These are phyloP conservation scores for Pemphredon lugubris DNA, from an alignment of 2,888 invertebrate species.

Conservation along the genomic window DNA sequence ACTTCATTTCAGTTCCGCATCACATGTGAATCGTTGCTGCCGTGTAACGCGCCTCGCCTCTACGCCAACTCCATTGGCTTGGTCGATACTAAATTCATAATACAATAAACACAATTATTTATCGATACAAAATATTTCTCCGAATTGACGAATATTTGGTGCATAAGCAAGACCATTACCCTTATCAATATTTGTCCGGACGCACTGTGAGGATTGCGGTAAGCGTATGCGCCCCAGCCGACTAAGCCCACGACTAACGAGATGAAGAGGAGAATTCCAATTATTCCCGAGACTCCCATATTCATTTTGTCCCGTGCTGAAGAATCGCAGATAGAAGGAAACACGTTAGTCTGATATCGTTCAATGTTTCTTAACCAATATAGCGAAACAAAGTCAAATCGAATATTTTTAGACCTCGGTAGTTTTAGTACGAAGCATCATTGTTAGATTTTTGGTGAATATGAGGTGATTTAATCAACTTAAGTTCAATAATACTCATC, in stretches of 20 bases:
- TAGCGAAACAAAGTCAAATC: no score
- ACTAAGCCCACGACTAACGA: slow-evolving; percentile 86
- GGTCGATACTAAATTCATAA: slow-evolving; percentile 91
- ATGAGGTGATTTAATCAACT: no score
- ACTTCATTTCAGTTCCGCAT: slow-evolving; percentile 71
- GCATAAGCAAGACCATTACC: slow-evolving; percentile 83
- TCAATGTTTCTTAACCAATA: no score
- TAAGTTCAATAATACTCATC: no score
- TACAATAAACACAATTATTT: no score
- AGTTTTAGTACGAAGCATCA: no score
- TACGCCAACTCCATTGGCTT: slow-evolving; percentile 95
- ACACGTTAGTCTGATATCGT: no score
- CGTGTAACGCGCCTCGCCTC: slow-evolving; percentile 96
- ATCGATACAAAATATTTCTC: no score
- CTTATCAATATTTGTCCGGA: slow-evolving; percentile 98
- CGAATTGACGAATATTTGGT: not conserved
- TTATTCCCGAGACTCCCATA: slow-evolving; percentile 83
- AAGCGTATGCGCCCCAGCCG: slow-evolving; percentile 95
- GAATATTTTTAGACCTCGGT: no score
- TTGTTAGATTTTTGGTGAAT: no score
- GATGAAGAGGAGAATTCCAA: slow-evolving; percentile 88
- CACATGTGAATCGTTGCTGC: slow-evolving; percentile 98
- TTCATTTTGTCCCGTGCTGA: slow-evolving; percentile 76
- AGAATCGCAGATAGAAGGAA: no score
- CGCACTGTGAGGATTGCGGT: slow-evolving; percentile 96